These are phyloP conservation scores for Bombus soroeensis DNA, from an alignment of 1,140 invertebrate species.

Conservation along the genomic window DNA sequence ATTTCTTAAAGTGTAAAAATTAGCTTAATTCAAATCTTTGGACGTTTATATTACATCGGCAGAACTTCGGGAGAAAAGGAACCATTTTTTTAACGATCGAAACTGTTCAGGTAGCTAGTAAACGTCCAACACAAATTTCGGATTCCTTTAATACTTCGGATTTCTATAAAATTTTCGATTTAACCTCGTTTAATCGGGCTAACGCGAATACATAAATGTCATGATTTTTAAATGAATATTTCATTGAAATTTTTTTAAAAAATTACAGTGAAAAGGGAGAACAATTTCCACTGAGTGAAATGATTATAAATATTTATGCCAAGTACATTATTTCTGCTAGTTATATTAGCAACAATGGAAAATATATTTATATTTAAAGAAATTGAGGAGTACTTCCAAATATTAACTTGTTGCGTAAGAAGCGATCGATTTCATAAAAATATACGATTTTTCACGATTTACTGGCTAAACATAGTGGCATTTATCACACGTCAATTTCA, in stretches of 20 bases:
- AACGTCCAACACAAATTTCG: background rate
- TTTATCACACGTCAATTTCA: too few species aligned
- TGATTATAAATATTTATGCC: too few species aligned
- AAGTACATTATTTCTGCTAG: too few species aligned
- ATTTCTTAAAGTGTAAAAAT: constrained; percentile 6
- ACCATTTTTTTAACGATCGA: background rate
- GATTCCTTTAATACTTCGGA: background rate
- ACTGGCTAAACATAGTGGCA: too few species aligned
- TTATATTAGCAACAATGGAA: too few species aligned
- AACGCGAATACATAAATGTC: background rate
- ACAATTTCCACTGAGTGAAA: too few species aligned
- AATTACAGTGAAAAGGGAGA: too few species aligned
- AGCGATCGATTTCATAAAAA: too few species aligned
- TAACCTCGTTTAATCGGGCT: background rate
- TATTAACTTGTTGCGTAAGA: too few species aligned
- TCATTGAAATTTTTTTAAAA: background rate
- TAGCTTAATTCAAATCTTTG: constrained; percentile 10
- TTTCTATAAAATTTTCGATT: background rate
- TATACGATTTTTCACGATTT: too few species aligned
- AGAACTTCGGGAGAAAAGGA: background rate
- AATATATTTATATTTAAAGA: too few species aligned
- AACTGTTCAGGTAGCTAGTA: background rate
- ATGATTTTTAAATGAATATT: background rate
- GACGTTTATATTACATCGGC: background rate
- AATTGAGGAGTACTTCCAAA: too few species aligned